Percentiles rank a stretch among this genome's conserved stretches.
Evolutionary conservation across 1,140 invertebrate genomes (phyloP).

Genomic region (Babylonia areolata): DNA sequence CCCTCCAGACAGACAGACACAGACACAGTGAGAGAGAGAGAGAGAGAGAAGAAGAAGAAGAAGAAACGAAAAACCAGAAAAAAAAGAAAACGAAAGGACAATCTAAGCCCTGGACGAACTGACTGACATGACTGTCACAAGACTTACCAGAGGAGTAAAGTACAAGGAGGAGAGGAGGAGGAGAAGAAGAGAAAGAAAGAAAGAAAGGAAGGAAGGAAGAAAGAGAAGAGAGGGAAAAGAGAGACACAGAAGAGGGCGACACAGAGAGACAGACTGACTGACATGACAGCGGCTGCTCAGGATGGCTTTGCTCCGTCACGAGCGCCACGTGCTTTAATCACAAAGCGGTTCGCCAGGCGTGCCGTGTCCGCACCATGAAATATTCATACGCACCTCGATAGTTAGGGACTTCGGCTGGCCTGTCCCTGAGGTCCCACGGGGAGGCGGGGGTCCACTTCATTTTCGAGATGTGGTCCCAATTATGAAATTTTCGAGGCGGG

Average conservation of each 20-base stretch:
- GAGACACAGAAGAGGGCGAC: neutral
- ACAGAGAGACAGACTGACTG: neutral
- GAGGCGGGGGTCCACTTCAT: slow-evolving; percentile 8
- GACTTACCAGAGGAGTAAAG: too few species aligned
- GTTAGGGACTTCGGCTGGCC: slow-evolving; percentile 1
- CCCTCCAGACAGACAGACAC: too few species aligned
- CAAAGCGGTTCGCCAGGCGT: slow-evolving; percentile 5
- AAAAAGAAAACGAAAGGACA: too few species aligned
- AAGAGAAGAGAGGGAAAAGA: neutral
- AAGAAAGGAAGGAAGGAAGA: neutral
- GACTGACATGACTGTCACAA: too few species aligned
- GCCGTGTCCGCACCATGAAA: slow-evolving; percentile 18
- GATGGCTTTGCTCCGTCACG: neutral
- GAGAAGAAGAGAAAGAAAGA: neutral
- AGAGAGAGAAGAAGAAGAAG: too few species aligned
- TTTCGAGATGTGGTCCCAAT: slow-evolving; percentile 33
- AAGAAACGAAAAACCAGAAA: too few species aligned
- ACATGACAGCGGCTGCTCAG: neutral
- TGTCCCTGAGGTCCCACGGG: slow-evolving; percentile 17
- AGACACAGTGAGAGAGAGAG: too few species aligned
- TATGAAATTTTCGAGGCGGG: slow-evolving; percentile 25
- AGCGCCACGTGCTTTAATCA: slow-evolving; percentile 24
- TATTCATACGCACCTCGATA: slow-evolving; percentile 21
- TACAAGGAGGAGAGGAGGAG: neutral
- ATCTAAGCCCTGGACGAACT: too few species aligned